phyloP scores from a whole-genome alignment of 2,888 invertebrate genomes.

The Onthophagus sagittarius region DNA sequence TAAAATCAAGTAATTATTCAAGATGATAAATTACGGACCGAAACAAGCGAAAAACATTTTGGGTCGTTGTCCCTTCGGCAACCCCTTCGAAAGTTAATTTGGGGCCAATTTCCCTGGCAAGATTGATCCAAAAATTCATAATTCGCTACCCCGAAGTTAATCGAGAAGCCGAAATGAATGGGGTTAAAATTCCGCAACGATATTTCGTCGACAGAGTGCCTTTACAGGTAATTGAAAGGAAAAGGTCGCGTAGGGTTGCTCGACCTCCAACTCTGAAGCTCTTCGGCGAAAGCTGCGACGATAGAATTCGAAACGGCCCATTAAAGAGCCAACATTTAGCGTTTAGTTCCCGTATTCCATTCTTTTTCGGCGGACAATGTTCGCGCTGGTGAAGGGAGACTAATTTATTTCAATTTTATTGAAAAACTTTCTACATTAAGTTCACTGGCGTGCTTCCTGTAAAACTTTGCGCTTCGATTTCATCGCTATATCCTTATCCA shows the following conservation, averaged over 20 bases:
- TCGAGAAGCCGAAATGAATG: neutral
- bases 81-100: neutral
- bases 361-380: neutral
- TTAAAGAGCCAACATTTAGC: neutral
- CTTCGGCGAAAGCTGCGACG: neutral
- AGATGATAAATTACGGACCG: neutral
- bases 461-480: constrained; percentile 5
- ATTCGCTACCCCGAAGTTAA: neutral
- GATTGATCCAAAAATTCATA: neutral
- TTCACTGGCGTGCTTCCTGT: neutral
- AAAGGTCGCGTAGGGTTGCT: neutral
- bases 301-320: neutral
- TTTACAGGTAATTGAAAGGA: neutral
- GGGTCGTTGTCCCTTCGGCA: neutral
- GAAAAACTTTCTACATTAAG: constrained; percentile 11
- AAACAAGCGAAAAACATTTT: neutral
- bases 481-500: neutral
- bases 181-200: neutral
- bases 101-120: neutral
- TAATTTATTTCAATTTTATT: constrained; percentile 10
- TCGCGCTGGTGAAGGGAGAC: neutral
- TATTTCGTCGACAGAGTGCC: neutral
- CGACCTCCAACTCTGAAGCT: neutral
- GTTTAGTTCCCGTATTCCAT: neutral
- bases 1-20: neutral